Base-by-base conservation (phyloP, 2,888 invertebrate genomes). In the Aricia artaxerxes region DNA sequence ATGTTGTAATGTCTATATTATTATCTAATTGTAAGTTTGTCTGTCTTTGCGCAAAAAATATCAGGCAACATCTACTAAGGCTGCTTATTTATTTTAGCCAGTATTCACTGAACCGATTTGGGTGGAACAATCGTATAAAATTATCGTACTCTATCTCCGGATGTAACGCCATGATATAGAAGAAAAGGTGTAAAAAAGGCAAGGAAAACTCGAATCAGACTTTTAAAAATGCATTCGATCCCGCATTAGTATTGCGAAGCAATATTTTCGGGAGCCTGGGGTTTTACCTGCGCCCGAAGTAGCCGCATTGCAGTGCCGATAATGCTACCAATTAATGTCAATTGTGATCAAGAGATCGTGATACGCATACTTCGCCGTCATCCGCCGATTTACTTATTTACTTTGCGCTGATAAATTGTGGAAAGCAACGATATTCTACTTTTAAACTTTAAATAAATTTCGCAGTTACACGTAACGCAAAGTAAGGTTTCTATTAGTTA, bases 291-390 rank as follows among this genome's bases (percentile, higher is more conserved):
- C 24, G 24, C 61, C 64, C 31, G 31, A 31, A 64, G 64, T 64
- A 64, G 64, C 64, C 31, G 64, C 64, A 64, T 64, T 64, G 64
- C 64, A 64, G 64, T 31, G 31, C 64, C 31, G 64, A 31, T 64
- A 64, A 64, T 64, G 24, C 64, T 11, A 24, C 31, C 64, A 64
- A 64, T 64, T 64, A 64, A 64, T 64, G 64, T 9, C 64, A 64
- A 64, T 64, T 64, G 64, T 64, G 64, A 64, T 64, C 64, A 31
- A 31, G 64, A 64, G 64, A 31, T 64, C 31, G 64, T 31, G 64
- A 24, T 64, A 31, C 24, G 61, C 61, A 61, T 61, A 61, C 64
- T 11, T 64, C 31, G 64, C 11, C 31, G 3, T 64, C 31, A 31
- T 64, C 64, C 0, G 31, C 64, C 64, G 31, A 9, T 64, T 64